Evolutionary conservation across 2,797 vertebrate genomes (phyloP).

Genomic region (Molossus molossus): DNA sequence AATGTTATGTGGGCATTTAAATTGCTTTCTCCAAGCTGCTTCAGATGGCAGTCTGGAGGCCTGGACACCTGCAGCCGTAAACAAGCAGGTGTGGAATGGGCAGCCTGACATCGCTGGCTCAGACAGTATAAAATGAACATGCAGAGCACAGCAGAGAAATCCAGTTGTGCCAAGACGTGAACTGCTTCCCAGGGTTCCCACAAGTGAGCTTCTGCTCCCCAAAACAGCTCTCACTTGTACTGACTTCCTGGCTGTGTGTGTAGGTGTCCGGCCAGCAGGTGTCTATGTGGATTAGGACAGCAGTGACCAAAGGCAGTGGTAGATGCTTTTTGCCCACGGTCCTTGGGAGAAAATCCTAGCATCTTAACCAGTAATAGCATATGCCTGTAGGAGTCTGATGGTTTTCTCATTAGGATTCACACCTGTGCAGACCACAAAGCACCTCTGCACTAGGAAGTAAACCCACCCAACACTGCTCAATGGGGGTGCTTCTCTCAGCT

Average conservation of each 20-base stretch:
- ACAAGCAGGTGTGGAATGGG: neutral
- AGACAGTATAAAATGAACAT: neutral
- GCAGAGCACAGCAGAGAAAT: neutral
- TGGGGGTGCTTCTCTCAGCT: accelerated
- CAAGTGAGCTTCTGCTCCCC: constrained; percentile 34
- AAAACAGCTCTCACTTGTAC: constrained; percentile 28
- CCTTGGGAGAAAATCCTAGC: constrained; percentile 7
- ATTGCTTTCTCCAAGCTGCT: neutral
- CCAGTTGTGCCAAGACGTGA: neutral
- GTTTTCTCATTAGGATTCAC: constrained; percentile 30
- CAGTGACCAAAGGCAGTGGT: constrained; percentile 38
- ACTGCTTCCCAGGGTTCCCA: neutral
- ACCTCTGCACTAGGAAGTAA: neutral
- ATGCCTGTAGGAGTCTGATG: neutral
- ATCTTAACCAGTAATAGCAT: constrained; percentile 24
- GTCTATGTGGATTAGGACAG: neutral
- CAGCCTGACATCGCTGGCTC: neutral
- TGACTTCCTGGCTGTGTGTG: constrained; percentile 42
- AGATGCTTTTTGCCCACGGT: neutral
- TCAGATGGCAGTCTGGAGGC: constrained; percentile 59
- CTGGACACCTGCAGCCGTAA: neutral
- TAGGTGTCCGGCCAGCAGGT: neutral
- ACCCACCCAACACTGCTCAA: neutral
- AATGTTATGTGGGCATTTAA: constrained; percentile 44
- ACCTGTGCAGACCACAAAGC: neutral